phyloP scores from a whole-genome alignment of 2,113 vertebrate genomes.

The Psilopsiagon aymara region DNA sequence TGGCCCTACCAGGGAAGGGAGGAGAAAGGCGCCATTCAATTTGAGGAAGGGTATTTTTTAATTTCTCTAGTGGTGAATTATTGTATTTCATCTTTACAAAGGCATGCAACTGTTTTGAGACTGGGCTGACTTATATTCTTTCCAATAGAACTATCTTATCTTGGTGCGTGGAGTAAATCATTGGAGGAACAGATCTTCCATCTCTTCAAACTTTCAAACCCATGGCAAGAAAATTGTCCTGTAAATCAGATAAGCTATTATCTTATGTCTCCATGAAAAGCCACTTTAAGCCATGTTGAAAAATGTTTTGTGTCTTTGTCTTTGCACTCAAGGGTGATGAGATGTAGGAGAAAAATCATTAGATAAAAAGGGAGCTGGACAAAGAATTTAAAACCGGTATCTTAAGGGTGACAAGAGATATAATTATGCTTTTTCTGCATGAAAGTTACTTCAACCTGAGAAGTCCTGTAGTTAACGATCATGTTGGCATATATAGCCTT shows the following conservation, averaged over 20 bases:
- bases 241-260: conserved; percentile 54
- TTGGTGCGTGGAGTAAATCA: not conserved
- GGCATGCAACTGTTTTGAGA: not conserved
- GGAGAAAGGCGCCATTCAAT: not conserved
- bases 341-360: not conserved
- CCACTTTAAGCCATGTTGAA: not conserved
- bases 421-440: not conserved
- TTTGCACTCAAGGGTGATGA: conserved; percentile 13
- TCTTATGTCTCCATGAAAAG: conserved; percentile 10
- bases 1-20: not conserved
- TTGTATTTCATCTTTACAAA: not conserved
- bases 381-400: conserved; percentile 40
- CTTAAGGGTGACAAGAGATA: not conserved
- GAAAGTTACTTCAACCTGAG: not conserved
- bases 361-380: not conserved
- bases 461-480: not conserved
- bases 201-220: conserved; percentile 42
- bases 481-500: not conserved
- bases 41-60: not conserved
- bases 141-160: not conserved
- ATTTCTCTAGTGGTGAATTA: not conserved
- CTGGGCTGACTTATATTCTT: not conserved
- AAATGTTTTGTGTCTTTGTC: conserved; percentile 45
- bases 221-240: conserved; percentile 9
- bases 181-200: not conserved